Base-by-base conservation (phyloP, 2,113 vertebrate genomes). In the Felis chaus region DNA sequence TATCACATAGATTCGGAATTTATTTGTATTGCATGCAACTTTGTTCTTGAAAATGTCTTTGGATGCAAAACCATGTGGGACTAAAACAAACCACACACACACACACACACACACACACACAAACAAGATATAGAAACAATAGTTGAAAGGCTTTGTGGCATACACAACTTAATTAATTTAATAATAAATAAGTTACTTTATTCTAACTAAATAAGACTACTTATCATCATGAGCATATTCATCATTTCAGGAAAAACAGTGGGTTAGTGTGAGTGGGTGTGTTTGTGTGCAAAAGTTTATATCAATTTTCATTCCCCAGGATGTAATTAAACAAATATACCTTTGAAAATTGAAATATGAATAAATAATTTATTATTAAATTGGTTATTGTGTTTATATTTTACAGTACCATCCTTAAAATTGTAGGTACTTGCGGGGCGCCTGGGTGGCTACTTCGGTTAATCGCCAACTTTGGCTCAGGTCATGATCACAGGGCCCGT, bases 11-110 rank as follows among this genome's bases (percentile, higher is more conserved):
- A 0, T 78, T 94, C 8, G 71, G 41, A 23, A 27, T 13, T 4
- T n/a, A 16, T 29, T 50, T 68, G 0, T 57, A 16, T 33, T 48
- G 0, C 2, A 79, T 48, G 63, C 0, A 31, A 2, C 18, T 18
- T 88, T 76, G 41, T 86, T 53, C 69, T 57, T 82, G 45, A 50
- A 92, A 82, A 74, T 69, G 4, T 0, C 48, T 55, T 87, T 18
- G 3, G 5, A 63, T 65, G 10, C 4, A 84, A 41, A 13, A 31
- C 23, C 3, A 11, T 13, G 19, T 53, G 19, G 29, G 2, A 87
- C 3, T 80, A 23, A 88, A 96, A 57, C 14, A 3, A 63, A 45
- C 45, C 41, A 41, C 41, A 41, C 41, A 41, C 41, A 41, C 41
- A 41, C 6, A 45, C 45, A 45, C 45, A 45, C 45, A 45, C 45